A percentile compares a stretch with the other conserved stretches of the same genome.
Evolutionary conservation across 2,113 vertebrate species (phyloP).

Genomic region (Lichenostomus cassidix): DNA sequence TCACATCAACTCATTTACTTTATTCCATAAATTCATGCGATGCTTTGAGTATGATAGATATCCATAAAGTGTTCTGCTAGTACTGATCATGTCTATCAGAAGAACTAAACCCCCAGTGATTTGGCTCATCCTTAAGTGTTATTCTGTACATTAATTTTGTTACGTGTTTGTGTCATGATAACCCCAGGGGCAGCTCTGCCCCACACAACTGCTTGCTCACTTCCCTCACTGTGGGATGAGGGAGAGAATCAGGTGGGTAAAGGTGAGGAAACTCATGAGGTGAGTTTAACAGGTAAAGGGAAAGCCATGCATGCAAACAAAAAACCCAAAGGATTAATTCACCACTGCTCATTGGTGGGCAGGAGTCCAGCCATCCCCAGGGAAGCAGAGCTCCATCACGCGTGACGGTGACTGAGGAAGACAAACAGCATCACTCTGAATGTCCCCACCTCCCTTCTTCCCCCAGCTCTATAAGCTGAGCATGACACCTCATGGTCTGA

Average conservation of each 20-base stretch:
- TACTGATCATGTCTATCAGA: neutral
- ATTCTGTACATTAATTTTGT: neutral
- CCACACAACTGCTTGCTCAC: neutral
- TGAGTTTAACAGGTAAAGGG: neutral
- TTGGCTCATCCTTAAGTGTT: neutral
- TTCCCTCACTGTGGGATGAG: neutral
- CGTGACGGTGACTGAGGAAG: neutral
- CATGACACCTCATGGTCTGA: neutral
- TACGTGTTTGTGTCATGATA: neutral
- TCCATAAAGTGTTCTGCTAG: neutral
- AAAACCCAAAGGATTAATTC: neutral
- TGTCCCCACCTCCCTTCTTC: neutral
- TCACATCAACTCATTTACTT: neutral
- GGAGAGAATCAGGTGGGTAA: neutral
- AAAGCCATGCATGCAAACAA: neutral
- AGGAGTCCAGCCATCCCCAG: neutral
- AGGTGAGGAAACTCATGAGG: neutral
- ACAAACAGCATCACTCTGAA: rapidly evolving
- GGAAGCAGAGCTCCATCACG: neutral
- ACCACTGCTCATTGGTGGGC: too few species aligned
- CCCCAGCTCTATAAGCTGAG: neutral
- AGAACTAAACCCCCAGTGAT: neutral
- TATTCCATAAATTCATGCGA: neutral
- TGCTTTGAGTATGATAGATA: neutral
- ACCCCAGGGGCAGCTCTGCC: neutral